Evolutionary conservation across 2,888 invertebrate species (phyloP).

Genomic region (Piscicola geometra): DNA sequence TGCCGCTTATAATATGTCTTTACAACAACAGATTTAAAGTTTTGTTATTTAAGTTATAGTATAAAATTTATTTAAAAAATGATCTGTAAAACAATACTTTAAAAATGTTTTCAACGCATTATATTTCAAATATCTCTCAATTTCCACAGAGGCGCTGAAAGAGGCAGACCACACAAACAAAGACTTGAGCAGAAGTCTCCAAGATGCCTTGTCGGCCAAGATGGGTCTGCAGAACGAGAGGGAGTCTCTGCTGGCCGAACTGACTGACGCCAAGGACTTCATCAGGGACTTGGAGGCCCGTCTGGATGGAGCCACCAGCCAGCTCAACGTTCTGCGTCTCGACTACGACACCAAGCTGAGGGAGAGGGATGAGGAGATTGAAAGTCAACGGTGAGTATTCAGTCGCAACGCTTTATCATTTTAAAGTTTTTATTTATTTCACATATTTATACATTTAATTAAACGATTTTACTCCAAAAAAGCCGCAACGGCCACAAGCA

Average conservation of each 20-base stretch:
- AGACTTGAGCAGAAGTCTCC: constrained; percentile 84
- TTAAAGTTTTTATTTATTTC: not conserved
- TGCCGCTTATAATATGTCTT: too few species aligned
- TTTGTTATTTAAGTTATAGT: too few species aligned
- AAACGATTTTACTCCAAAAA: too few species aligned
- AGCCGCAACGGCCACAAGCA: constrained; percentile 55
- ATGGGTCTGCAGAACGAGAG: constrained; percentile 97
- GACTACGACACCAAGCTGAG: constrained; percentile 93
- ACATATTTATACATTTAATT: not conserved
- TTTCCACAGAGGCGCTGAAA: constrained; percentile 91
- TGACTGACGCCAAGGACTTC: constrained; percentile 91
- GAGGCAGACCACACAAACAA: constrained; percentile 88
- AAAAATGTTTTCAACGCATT: too few species aligned
- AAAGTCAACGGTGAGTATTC: constrained; percentile 82
- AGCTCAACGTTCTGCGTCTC: constrained; percentile 82
- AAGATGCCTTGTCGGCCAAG: constrained; percentile 85
- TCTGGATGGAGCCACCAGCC: constrained; percentile 76
- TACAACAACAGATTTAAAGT: too few species aligned
- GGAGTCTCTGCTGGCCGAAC: constrained; percentile 93
- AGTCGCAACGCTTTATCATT: too few species aligned
- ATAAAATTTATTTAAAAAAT: too few species aligned
- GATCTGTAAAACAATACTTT: too few species aligned
- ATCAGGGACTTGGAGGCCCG: constrained; percentile 91
- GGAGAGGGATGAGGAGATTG: constrained; percentile 98
- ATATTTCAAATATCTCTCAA: too few species aligned